Percentiles rank a stretch among this genome's conserved stretches.
Conservation (phyloP, 2,797 vertebrate species). For the Hozukius guyotensis region DNA sequence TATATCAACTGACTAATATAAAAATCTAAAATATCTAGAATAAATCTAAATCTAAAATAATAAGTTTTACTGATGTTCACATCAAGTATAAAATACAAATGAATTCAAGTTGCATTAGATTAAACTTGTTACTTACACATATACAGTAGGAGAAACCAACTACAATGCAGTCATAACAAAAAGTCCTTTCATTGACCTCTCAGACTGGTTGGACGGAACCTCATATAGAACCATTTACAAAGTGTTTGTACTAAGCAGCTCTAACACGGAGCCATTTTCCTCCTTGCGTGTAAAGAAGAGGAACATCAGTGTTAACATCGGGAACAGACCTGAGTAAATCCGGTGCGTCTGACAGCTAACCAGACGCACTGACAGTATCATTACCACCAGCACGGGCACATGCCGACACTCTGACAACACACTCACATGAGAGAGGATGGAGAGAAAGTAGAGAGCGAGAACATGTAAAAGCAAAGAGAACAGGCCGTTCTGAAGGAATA, state of each 20-base stretch:
- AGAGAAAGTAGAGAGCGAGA: conserved; percentile 39
- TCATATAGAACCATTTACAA: conserved; percentile 43
- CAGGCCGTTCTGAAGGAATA: conserved; percentile 2
- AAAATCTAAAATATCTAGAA: too few relatives aligned
- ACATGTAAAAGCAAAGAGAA: conserved; percentile 30
- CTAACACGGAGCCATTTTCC: conserved; percentile 62
- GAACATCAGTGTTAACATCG: conserved; percentile 80
- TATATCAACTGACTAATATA: not conserved
- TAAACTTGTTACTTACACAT: not conserved
- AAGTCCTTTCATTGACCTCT: conserved; percentile 24
- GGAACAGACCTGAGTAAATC: conserved; percentile 73
- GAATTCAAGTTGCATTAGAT: not conserved
- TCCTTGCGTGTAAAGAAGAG: conserved; percentile 67
- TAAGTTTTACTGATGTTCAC: not conserved
- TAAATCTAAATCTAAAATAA: not conserved
- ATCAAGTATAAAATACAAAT: not conserved
- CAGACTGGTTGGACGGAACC: conserved; percentile 50
- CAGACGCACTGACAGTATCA: conserved; percentile 80
- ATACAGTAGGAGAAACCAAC: not conserved
- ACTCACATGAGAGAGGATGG: conserved; percentile 38
- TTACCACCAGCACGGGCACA: conserved; percentile 73
- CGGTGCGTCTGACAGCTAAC: conserved; percentile 76
- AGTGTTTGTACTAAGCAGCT: conserved; percentile 68
- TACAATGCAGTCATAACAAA: conserved; percentile 4
- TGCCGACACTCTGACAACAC: conserved; percentile 73